These are phyloP conservation scores for Drosophila pandora DNA, from an alignment of 1,140 invertebrate species.

Conservation along the genomic window DNA sequence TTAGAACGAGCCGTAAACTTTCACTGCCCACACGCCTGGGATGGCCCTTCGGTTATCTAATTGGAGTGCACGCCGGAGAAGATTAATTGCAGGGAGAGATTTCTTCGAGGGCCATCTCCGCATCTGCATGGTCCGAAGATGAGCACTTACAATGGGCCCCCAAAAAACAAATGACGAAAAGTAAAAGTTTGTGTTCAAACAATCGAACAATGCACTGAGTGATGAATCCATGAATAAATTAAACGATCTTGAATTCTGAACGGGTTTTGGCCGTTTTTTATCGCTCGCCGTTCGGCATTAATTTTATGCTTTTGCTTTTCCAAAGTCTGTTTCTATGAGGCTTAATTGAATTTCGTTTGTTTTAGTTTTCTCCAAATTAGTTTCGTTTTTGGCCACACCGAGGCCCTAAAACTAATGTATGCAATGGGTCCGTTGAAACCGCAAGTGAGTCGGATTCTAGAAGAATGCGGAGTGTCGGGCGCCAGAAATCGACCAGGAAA, in stretches of 20 bases:
- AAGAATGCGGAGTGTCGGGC: constrained; percentile 2
- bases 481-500: background rate
- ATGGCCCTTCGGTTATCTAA: constrained; percentile 61
- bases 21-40: constrained; percentile 58
- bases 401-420: background rate
- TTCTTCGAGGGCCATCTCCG: constrained; percentile 24
- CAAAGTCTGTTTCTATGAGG: constrained; percentile 22
- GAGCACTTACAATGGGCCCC: constrained; percentile 35
- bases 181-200: constrained; percentile 71
- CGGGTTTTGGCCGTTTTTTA: constrained; percentile 49
- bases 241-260: constrained; percentile 60
- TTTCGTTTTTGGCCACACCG: constrained; percentile 1
- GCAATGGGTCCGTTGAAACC: constrained; percentile 1
- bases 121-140: constrained; percentile 5
- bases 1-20: constrained; percentile 66
- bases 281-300: constrained; percentile 33
- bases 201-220: constrained; percentile 58
- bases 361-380: constrained; percentile 36
- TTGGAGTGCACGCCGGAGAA: constrained; percentile 47
- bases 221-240: constrained; percentile 74
- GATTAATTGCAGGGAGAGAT: constrained; percentile 74
- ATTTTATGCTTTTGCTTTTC: constrained; percentile 50
- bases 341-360: constrained; percentile 42
- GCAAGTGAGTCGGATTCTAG: background rate
- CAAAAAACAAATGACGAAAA: constrained; percentile 54